Base-by-base conservation (phyloP, 1,140 invertebrate genomes). In the Solenopsis invicta region DNA sequence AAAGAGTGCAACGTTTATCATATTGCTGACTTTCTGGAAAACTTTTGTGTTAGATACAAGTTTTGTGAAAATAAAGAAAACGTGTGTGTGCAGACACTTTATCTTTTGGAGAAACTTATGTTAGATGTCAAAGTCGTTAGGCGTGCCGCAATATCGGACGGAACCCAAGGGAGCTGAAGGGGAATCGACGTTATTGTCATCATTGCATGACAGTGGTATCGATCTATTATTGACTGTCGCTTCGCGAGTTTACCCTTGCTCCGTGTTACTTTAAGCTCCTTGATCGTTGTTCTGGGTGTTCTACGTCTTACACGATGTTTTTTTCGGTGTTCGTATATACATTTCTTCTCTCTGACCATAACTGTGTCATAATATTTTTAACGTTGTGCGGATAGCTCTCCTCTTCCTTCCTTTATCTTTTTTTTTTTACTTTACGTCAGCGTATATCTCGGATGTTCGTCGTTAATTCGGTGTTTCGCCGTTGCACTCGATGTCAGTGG, bases 401-500 rank as follows among this genome's bases (percentile, higher is more conserved):
- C 76, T 89, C 75, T 69, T 87, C 75, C 88, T 89, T 88, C 78
- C 18, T 62, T 85, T 50, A 50, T 61, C 41, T 76, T n/a, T 81
- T 24, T 71, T 41, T 64, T 59, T 45, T 75, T 48, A 52, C 37
- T 87, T 75, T 74, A 86, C 66, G 29, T 87, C 56, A 84, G 24
- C 69, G 67, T 82, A 72, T 72, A 72, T 72, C 67, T 74, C 80
- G 80, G 52, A 89, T 88, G 61, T 82, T 72, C 67, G 18, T 72
- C 72, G 45, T 84, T 87, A 84, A 69, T 74, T 88, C 74, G 69
- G 71, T 91, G 81, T 91, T 52, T 93, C 92, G 84, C 88, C 91
- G 86, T 94, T 93, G 93, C 87, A 94, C 89, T 93, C 88, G 80
- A 77, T 93, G 91, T 94, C 87, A 88, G 89, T 92, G 69, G 92